A percentile compares a stretch with the other conserved stretches of the same genome.
Evolutionary conservation across 2,113 vertebrate species (phyloP).

Genomic region (Mastomys coucha): DNA sequence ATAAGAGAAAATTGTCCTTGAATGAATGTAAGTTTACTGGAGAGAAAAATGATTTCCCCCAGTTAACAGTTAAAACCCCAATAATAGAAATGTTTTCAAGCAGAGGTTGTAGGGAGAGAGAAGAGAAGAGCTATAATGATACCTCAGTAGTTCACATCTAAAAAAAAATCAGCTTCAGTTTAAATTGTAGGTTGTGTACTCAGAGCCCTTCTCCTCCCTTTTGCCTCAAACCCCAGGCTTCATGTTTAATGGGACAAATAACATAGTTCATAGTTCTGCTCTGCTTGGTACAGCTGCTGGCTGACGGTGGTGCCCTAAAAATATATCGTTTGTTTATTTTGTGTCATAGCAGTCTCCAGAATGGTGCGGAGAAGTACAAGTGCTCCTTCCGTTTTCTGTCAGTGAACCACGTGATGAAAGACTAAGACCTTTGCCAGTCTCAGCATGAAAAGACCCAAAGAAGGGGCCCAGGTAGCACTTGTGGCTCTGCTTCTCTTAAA

Average conservation of each 20-base stretch:
- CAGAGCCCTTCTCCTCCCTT: conserved; percentile 66
- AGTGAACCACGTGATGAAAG: conserved; percentile 52
- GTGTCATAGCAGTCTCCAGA: conserved; percentile 72
- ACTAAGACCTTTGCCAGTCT: conserved; percentile 9
- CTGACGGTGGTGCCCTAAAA: conserved; percentile 85
- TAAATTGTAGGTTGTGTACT: conserved; percentile 53
- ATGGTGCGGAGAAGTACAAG: conserved; percentile 65
- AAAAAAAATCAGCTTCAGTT: conserved; percentile 69
- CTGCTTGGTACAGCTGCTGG: conserved; percentile 81
- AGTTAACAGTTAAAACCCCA: conserved; percentile 78
- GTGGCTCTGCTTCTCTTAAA: conserved; percentile 6
- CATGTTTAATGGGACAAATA: conserved; percentile 82
- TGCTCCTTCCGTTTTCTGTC: background rate
- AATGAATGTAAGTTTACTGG: conserved; percentile 77
- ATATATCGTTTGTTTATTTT: conserved; percentile 84
- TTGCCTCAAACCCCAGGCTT: conserved; percentile 74
- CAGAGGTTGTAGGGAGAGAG: conserved; percentile 56
- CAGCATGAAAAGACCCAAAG: conserved; percentile 33
- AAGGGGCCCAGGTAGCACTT: conserved; percentile 38
- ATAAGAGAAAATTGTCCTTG: conserved; percentile 75
- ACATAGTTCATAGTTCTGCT: conserved; percentile 78
- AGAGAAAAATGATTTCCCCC: conserved; percentile 73
- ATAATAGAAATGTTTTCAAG: conserved; percentile 78
- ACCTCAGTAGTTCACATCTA: conserved; percentile 71
- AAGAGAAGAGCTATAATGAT: conserved; percentile 72